phyloP scores from a whole-genome alignment of 2,888 invertebrate species.

The Leptopilina drosophilae region DNA sequence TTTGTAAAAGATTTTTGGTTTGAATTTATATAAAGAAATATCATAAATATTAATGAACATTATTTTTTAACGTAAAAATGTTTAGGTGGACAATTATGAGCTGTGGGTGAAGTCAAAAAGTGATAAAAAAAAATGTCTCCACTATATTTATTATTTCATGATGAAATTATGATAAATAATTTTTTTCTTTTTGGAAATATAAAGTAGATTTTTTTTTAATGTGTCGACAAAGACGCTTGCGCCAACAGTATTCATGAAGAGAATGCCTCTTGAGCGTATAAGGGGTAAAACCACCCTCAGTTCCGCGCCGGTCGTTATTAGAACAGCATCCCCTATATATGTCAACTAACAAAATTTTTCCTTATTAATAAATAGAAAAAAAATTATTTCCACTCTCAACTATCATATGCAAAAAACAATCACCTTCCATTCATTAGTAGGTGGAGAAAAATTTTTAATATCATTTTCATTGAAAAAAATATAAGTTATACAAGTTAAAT shows the following conservation, averaged over 20 bases:
- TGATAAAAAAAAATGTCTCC: no score
- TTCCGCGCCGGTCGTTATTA: conserved; percentile 59
- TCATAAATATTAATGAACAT: no score
- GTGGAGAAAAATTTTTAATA: background rate
- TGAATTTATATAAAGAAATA: no score
- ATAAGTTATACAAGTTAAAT: background rate
- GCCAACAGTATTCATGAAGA: conserved; percentile 5
- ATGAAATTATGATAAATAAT: no score
- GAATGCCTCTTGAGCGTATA: background rate
- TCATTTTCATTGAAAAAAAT: background rate
- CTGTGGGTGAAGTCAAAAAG: no score
- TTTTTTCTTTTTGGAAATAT: no score
- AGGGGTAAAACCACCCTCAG: conserved; percentile 56
- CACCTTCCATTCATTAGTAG: background rate
- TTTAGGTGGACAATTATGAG: no score
- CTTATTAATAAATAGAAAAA: background rate
- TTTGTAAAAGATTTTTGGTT: no score
- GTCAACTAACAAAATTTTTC: conserved; percentile 29
- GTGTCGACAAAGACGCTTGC: conserved; percentile 20
- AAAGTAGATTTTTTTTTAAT: conserved; percentile 3
- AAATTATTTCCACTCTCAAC: background rate
- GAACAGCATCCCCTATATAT: conserved; percentile 51
- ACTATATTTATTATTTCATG: no score
- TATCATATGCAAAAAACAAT: background rate
- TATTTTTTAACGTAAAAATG: no score